phyloP scores from a whole-genome alignment of 2,888 invertebrate species.

The Lissocephala sabroskyi region DNA sequence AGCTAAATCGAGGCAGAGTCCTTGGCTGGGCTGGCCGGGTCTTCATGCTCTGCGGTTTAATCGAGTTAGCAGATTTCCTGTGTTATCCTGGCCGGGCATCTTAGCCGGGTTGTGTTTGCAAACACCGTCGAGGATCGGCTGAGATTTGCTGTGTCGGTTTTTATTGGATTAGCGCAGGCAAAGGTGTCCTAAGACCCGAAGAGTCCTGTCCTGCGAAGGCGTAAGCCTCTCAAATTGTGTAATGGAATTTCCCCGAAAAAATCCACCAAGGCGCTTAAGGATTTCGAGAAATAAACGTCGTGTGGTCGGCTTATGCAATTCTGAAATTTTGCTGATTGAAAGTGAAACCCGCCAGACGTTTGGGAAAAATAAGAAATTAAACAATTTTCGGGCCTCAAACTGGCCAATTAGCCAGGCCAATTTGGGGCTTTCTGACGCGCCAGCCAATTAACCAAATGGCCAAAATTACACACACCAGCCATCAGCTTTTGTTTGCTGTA shows the following conservation, averaged over 20 bases:
- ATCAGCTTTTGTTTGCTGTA: no score
- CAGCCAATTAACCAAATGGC: no score
- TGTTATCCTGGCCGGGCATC: constrained; percentile 20
- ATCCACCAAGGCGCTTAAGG: no score
- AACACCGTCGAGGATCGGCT: constrained; percentile 24
- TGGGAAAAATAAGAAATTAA: constrained; percentile 44
- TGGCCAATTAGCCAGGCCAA: constrained; percentile 24
- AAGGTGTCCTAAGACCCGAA: constrained; percentile 47
- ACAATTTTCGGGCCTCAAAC: constrained; percentile 18
- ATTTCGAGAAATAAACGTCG: no score
- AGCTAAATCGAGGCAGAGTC: constrained; percentile 36
- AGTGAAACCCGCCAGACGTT: not conserved
- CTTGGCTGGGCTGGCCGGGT: not conserved
- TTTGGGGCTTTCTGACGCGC: constrained; percentile 47
- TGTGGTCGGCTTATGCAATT: not conserved
- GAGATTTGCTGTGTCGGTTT: constrained; percentile 19
- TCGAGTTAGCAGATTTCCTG: no score
- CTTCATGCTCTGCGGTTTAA: constrained; percentile 67
- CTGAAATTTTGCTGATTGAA: not conserved
- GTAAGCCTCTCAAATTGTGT: no score
- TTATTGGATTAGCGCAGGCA: constrained; percentile 54
- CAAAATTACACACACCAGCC: no score
- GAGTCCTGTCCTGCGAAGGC: no score
- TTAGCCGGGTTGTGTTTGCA: constrained; percentile 38
- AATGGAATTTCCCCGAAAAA: not conserved